These are phyloP conservation scores for Copidosoma floridanum DNA, from an alignment of 1,140 invertebrate genomes.

Conservation along the genomic window DNA sequence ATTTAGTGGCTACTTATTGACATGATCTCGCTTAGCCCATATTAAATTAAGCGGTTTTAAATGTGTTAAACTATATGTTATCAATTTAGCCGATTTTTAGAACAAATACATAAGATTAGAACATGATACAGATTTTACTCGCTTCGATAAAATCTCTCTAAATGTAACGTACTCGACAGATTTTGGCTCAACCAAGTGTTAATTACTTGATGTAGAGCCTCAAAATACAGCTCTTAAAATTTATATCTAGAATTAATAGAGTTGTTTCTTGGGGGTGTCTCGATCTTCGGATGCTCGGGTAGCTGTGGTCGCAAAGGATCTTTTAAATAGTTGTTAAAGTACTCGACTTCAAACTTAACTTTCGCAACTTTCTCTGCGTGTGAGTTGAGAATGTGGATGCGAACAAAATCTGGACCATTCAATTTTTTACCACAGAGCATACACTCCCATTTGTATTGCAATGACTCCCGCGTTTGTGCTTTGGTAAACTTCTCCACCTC, in stretches of 20 bases:
- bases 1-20: too few species aligned
- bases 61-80: too few species aligned
- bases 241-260: conserved; percentile 50
- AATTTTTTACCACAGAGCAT: conserved; percentile 99
- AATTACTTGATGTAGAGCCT: too few species aligned
- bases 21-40: too few species aligned
- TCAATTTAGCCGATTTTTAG: too few species aligned
- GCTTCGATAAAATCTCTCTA: too few species aligned
- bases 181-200: too few species aligned
- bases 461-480: conserved; percentile 91
- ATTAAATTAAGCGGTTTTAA: too few species aligned
- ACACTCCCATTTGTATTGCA: conserved; percentile 98
- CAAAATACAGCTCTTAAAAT: too few species aligned
- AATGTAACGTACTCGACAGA: too few species aligned
- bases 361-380: conserved; percentile 96
- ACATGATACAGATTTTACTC: too few species aligned
- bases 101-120: too few species aligned
- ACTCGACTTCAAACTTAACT: conserved; percentile 93
- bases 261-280: conserved; percentile 48
- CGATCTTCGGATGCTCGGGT: conserved; percentile 80
- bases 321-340: conserved; percentile 96
- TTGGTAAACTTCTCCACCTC: conserved; percentile 94
- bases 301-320: conserved; percentile 94
- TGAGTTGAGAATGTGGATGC: conserved; percentile 98
- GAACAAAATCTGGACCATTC: conserved; percentile 97